Evolutionary conservation across 2,113 vertebrate species (phyloP).

Genomic region (Apaloderma vittatum): DNA sequence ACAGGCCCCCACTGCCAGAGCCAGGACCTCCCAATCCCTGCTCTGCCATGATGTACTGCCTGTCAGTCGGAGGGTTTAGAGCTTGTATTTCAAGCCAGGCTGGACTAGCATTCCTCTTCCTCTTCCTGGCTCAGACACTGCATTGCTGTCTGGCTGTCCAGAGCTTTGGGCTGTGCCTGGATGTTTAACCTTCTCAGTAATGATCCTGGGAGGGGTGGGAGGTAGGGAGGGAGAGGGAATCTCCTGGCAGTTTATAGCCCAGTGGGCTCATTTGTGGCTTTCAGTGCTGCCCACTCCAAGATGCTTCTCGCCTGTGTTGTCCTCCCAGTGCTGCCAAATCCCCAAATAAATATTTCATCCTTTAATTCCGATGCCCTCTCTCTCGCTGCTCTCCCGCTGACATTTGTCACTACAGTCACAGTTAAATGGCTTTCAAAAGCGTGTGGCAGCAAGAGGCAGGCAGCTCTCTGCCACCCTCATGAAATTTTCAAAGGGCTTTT

Average conservation of each 20-base stretch:
- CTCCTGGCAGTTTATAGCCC: accelerated
- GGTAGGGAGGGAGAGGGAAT: background rate
- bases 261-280: background rate
- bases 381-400: background rate
- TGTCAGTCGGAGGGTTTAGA: accelerated
- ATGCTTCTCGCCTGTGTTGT: background rate
- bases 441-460: accelerated
- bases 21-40: background rate
- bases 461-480: background rate
- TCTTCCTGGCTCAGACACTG: background rate
- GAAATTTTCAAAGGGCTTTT: background rate
- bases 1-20: background rate
- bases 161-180: background rate
- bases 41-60: accelerated
- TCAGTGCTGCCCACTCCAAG: background rate
- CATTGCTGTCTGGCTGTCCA: no score
- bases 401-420: background rate
- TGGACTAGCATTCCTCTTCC: background rate
- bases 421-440: background rate
- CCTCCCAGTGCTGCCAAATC: background rate
- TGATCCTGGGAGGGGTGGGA: background rate
- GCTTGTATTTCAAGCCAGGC: background rate
- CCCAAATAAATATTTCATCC: background rate
- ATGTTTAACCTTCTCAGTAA: background rate
- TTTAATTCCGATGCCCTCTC: background rate